phyloP scores from a whole-genome alignment of 2,888 invertebrate species.

The Gibbula magus region DNA sequence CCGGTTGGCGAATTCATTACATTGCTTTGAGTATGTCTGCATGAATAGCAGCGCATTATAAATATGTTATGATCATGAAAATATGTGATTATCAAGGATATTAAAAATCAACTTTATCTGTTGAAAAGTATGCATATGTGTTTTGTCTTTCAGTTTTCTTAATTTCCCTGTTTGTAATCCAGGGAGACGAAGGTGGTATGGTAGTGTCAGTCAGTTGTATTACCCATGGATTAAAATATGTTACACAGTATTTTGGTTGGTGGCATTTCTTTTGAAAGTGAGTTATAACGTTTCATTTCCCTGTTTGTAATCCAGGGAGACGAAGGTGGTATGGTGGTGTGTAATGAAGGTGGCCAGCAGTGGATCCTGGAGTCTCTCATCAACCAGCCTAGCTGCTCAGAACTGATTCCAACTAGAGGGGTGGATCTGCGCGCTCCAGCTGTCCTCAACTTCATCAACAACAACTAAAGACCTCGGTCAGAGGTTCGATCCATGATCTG shows the following conservation, averaged over 20 bases:
- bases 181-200: conserved; percentile 45
- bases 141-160: too few relatives aligned
- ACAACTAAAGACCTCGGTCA: not conserved
- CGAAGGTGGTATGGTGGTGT: conserved; percentile 42
- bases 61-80: too few relatives aligned
- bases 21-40: too few relatives aligned
- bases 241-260: too few relatives aligned
- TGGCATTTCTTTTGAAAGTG: not conserved
- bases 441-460: conserved; percentile 21
- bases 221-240: too few relatives aligned
- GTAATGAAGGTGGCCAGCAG: conserved; percentile 23
- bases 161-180: not conserved
- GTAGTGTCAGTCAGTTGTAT: too few relatives aligned
- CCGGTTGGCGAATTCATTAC: too few relatives aligned
- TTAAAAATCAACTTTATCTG: too few relatives aligned
- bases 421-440: conserved; percentile 2
- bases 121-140: too few relatives aligned
- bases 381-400: conserved; percentile 34
- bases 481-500: too few relatives aligned
- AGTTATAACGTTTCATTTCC: not conserved
- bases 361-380: conserved; percentile 39
- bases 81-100: too few relatives aligned
- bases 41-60: too few relatives aligned
- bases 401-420: conserved; percentile 7
- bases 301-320: conserved; percentile 34